Evolutionary conservation across 2,888 invertebrate genomes (phyloP), one percentile per base, ranked within the genome.

Genomic region (Dromius quadrimaculatus): DNA sequence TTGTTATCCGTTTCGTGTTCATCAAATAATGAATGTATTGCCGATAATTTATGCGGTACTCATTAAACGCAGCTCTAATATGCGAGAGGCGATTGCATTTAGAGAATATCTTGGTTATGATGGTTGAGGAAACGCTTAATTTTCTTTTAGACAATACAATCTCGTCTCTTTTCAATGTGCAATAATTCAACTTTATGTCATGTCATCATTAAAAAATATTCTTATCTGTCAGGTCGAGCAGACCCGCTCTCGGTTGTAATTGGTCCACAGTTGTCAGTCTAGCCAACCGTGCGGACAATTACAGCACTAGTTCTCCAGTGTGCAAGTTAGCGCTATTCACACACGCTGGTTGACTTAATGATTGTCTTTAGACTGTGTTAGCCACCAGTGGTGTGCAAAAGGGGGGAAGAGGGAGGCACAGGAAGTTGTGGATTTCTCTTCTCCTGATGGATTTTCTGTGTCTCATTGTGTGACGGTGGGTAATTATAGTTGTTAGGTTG

Each of bases 211-310:
- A 43, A 43, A 43, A 28, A 28, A 43, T 19, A 43, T 28, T 43
- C 43, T 43, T 43, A 43, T 43, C 43, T 43, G 15, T 9, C n/a
- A n/a, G n/a, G n/a, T n/a, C n/a, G n/a, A n/a, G n/a, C n/a, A n/a
- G n/a, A n/a, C 5, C 13, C 28, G 15, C 28, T 17, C 38, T 38
- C 59, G 32, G 19, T 19, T 64, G 50, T 65, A 65, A 74, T 74
- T 74, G 73, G 73, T 74, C 73, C 57, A 69, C 70, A 19, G 28
- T 22, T 41, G 50, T 47, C 71, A 62, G 71, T 69, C 45, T 72
- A 74, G 71, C 74, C 73, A 73, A 74, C 74, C 74, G 73, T 74
- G 66, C 64, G 70, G 59, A 72, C 74, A 74, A 74, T 74, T 74
- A 74, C 74, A 69, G 69, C 73, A 71, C 50, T 50, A 38, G 64